A percentile compares a stretch with the other conserved stretches of the same genome.
phyloP scores from a whole-genome alignment of 2,888 invertebrate genomes.

The Brenthis hecate region DNA sequence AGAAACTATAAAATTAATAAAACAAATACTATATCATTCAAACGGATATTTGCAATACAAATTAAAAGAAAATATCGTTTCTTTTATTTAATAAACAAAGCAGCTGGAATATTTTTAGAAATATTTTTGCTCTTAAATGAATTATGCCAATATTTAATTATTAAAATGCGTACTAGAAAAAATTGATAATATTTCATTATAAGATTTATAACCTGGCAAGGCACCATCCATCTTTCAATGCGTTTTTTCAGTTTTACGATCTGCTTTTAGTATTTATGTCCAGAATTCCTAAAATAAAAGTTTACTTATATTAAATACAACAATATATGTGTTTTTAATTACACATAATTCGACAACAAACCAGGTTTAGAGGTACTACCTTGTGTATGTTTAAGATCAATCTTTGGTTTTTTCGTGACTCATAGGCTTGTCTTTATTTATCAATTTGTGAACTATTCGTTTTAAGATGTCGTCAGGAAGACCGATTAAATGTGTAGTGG shows the following conservation, averaged over 20 bases:
- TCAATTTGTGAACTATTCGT: conserved; percentile 52
- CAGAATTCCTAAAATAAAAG: conserved; percentile 36
- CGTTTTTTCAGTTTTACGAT: conserved; percentile 55
- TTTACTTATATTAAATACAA: conserved; percentile 27
- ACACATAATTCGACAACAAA: conserved; percentile 26
- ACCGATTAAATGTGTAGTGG: conserved; percentile 95
- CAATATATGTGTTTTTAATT: conserved; percentile 15
- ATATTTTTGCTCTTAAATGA: too few relatives aligned
- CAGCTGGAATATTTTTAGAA: too few relatives aligned
- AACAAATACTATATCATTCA: too few relatives aligned
- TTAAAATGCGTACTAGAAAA: background rate
- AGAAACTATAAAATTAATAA: too few relatives aligned
- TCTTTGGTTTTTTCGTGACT: conserved; percentile 66
- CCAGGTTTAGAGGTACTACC: conserved; percentile 30
- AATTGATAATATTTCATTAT: conserved; percentile 4
- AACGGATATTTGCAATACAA: too few relatives aligned
- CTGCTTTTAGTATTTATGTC: conserved; percentile 47
- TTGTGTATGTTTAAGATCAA: conserved; percentile 38
- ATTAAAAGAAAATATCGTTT: too few relatives aligned
- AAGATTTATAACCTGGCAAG: conserved; percentile 34
- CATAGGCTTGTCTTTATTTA: conserved; percentile 69
- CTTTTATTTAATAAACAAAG: too few relatives aligned
- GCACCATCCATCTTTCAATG: conserved; percentile 56
- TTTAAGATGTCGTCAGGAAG: conserved; percentile 93
- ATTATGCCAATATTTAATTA: too few relatives aligned